Evolutionary conservation across 2,888 invertebrate species (phyloP).

Genomic region (Ormyrus rosae): DNA sequence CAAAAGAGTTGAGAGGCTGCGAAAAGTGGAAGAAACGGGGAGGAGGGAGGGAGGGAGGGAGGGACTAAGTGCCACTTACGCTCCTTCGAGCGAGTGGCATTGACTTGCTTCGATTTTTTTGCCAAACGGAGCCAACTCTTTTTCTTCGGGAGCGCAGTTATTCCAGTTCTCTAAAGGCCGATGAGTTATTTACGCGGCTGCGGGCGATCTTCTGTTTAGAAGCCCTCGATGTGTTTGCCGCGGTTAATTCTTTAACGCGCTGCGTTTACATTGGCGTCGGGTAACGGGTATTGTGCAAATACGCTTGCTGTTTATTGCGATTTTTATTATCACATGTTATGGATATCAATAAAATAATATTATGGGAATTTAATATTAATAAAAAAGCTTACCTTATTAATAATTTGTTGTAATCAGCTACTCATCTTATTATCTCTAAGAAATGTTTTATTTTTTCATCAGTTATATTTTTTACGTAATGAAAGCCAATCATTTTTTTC

Average conservation of each 20-base stretch:
- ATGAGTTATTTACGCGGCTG: not conserved
- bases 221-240: not conserved
- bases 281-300: not conserved
- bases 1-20: slow-evolving; percentile 61
- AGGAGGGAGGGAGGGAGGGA: slow-evolving; percentile 59
- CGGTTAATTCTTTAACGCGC: not conserved
- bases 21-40: slow-evolving; percentile 71
- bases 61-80: slow-evolving; percentile 65
- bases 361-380: no score
- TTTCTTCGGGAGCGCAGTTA: not conserved
- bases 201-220: not conserved
- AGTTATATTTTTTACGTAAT: no score
- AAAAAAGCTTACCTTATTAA: no score
- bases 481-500: no score
- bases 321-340: no score
- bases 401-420: no score
- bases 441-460: no score
- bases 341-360: no score
- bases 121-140: no score
- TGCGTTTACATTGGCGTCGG: not conserved
- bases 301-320: not conserved
- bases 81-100: slow-evolving; percentile 44
- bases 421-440: no score
- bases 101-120: slow-evolving; percentile 38
- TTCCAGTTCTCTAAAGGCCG: not conserved